Conservation (phyloP, 2,113 vertebrate species). For the Perccottus glenii region DNA sequence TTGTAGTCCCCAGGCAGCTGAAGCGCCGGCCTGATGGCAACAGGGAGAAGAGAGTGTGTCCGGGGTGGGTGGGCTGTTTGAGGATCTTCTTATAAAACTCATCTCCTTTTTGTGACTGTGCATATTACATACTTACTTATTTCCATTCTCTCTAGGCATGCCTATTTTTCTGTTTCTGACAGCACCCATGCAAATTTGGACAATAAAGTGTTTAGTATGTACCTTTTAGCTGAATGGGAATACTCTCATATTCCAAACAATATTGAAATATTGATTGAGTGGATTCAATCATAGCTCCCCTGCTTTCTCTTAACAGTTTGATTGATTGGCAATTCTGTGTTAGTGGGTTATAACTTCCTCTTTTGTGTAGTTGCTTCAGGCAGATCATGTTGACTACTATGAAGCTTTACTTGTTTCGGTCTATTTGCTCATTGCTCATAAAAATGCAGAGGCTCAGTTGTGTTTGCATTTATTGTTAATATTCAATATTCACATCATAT, state of each 20-base stretch:
- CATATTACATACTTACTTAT: too few species aligned
- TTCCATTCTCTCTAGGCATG: too few species aligned
- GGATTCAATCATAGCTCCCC: background rate
- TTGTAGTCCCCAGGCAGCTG: too few species aligned
- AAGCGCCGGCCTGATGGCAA: too few species aligned
- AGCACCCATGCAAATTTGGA: too few species aligned
- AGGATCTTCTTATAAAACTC: too few species aligned
- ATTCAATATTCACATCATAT: too few species aligned
- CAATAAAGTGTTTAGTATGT: background rate
- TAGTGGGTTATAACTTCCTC: slow-evolving; percentile 23
- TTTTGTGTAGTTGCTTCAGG: slow-evolving; percentile 10
- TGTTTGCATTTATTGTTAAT: background rate
- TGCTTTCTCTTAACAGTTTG: background rate
- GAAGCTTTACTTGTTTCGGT: background rate
- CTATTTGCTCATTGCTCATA: background rate
- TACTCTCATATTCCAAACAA: background rate
- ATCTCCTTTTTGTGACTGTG: too few species aligned
- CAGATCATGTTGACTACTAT: background rate
- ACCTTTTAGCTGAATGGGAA: background rate
- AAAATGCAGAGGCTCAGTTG: background rate
- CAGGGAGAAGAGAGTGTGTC: too few species aligned
- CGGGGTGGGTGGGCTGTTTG: too few species aligned
- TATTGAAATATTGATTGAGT: background rate
- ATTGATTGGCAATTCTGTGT: slow-evolving; percentile 29
- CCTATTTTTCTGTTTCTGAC: too few species aligned